phyloP scores from a whole-genome alignment of 2,888 invertebrate species.

The Scaptodrosophila latifasciaeformis region DNA sequence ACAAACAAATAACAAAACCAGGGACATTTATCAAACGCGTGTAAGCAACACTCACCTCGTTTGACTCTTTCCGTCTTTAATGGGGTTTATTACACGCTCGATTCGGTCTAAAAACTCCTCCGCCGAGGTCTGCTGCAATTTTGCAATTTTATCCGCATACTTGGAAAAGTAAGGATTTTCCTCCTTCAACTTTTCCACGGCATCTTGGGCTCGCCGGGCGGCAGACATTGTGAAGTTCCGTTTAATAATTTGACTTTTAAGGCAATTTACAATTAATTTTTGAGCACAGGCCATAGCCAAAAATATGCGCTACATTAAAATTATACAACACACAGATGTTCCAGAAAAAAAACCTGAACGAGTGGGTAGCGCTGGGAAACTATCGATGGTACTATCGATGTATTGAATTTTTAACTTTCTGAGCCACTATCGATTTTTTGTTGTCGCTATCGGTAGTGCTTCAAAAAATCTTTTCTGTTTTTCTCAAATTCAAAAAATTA shows the following conservation, averaged over 20 bases:
- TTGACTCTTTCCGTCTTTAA: constrained; percentile 64
- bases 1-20: not conserved
- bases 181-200: constrained; percentile 76
- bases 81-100: constrained; percentile 75
- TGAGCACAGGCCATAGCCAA: constrained; percentile 49
- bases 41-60: constrained; percentile 63
- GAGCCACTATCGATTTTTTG: too few species aligned
- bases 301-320: constrained; percentile 1
- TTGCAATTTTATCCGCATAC: constrained; percentile 85
- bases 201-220: constrained; percentile 74
- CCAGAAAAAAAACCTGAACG: not conserved
- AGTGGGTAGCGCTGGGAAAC: too few species aligned
- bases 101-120: constrained; percentile 83
- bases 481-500: too few species aligned
- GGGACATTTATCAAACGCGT: not conserved
- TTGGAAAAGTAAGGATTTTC: constrained; percentile 88
- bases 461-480: too few species aligned
- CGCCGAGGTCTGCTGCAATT: constrained; percentile 84
- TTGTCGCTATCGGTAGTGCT: too few species aligned
- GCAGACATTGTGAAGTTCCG: constrained; percentile 75
- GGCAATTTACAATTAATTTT: constrained; percentile 33
- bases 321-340: constrained; percentile 46
- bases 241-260: constrained; percentile 24
- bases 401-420: too few species aligned
- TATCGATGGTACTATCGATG: too few species aligned